A percentile compares a stretch with the other conserved stretches of the same genome.
Conservation (phyloP, 2,888 invertebrate genomes). For the Priocnemis perturbator region DNA sequence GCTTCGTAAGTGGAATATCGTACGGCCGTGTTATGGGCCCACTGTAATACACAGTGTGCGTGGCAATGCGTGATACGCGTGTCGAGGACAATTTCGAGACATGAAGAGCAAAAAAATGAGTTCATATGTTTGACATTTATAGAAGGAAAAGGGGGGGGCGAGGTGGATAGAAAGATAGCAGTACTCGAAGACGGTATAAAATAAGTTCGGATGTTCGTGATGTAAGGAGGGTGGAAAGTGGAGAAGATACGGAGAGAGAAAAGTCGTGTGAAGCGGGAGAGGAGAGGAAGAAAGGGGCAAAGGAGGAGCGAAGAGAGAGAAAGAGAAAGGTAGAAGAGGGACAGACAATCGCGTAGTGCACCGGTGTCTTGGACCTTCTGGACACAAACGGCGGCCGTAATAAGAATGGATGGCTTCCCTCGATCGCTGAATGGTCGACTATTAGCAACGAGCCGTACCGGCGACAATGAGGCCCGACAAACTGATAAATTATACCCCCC, state of each 20-base stretch:
- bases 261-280: too few relatives aligned
- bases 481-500: slow-evolving; percentile 59
- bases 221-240: too few relatives aligned
- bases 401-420: slow-evolving; percentile 61
- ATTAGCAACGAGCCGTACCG: slow-evolving; percentile 59
- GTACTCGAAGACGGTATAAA: too few relatives aligned
- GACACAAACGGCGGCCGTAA: slow-evolving; percentile 57
- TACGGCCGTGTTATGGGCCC: too few relatives aligned
- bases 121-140: too few relatives aligned
- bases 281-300: not conserved
- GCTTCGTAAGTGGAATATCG: not conserved
- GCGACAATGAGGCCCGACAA: slow-evolving; percentile 61
- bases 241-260: not conserved
- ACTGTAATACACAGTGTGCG: too few relatives aligned
- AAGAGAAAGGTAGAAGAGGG: not conserved
- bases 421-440: slow-evolving; percentile 59
- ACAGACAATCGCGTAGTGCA: slow-evolving; percentile 5
- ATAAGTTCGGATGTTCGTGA: too few relatives aligned
- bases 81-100: too few relatives aligned
- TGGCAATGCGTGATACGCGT: too few relatives aligned
- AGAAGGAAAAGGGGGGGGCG: too few relatives aligned
- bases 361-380: slow-evolving; percentile 52
- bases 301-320: not conserved
- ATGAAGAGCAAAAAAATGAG: too few relatives aligned
- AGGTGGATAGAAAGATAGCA: too few relatives aligned